Conservation (phyloP, 2,797 vertebrate genomes). For the Silurus aristotelis region DNA sequence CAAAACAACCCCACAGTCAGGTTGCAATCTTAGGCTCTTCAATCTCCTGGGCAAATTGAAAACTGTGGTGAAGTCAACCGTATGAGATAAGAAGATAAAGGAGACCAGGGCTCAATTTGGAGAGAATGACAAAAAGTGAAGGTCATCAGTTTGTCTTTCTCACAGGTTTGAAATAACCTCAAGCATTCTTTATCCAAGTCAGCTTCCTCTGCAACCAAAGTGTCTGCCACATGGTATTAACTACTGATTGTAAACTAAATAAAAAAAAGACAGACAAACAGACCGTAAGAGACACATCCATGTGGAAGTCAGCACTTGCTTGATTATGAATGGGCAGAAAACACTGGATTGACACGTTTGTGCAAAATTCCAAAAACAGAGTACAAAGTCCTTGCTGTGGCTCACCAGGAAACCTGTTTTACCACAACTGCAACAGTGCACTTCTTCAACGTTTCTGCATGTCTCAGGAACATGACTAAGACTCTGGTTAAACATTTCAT, state of each 20-base stretch:
- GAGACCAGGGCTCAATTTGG: slow-evolving; percentile 19
- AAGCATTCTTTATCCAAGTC: background rate
- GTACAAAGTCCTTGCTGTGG: slow-evolving; percentile 3
- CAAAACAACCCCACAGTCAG: slow-evolving; percentile 42
- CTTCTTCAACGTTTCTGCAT: background rate
- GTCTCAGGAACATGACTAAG: slow-evolving; percentile 15
- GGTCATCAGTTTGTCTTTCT: slow-evolving; percentile 36
- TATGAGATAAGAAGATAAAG: slow-evolving; percentile 43
- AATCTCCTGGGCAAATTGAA: slow-evolving; percentile 38
- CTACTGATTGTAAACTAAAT: slow-evolving; percentile 30
- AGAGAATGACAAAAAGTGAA: slow-evolving; percentile 21
- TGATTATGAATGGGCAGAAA: background rate
- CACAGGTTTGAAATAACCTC: slow-evolving; percentile 11
- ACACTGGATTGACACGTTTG: background rate
- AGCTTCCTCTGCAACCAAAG: background rate
- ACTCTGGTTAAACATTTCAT: slow-evolving; percentile 19
- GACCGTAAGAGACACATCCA: background rate
- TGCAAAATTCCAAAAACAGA: slow-evolving; percentile 25
- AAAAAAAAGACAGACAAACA: slow-evolving; percentile 8
- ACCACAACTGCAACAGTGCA: background rate
- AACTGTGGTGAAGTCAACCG: slow-evolving; percentile 21
- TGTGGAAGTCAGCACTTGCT: slow-evolving; percentile 20
- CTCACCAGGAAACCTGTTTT: background rate
- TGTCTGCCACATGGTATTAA: slow-evolving; percentile 21
- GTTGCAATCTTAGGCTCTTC: slow-evolving; percentile 43